Conservation (phyloP, 1,140 invertebrate genomes). For the Pachypeltis micranthus region DNA sequence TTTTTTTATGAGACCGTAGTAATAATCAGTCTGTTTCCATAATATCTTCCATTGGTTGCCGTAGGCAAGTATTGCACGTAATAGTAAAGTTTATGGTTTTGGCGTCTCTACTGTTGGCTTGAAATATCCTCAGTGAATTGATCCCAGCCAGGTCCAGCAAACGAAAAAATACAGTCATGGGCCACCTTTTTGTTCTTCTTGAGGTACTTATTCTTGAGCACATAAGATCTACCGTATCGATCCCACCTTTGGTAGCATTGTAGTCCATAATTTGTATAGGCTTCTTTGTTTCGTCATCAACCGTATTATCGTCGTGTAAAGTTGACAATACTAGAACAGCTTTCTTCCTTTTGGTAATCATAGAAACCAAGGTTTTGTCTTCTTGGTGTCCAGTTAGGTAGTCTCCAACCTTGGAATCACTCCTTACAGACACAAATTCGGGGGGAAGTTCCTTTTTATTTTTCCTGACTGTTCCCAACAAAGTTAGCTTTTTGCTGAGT, state of each 20-base stretch:
- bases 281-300: slow-evolving; percentile 23
- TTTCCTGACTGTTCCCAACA: slow-evolving; percentile 22
- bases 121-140: not conserved
- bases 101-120: too few species aligned
- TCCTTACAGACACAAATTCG: slow-evolving; percentile 20
- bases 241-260: slow-evolving; percentile 30
- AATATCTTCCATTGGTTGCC: too few species aligned
- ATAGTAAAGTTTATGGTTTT: too few species aligned
- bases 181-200: slow-evolving; percentile 16
- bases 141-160: slow-evolving; percentile 4
- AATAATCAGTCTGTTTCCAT: too few species aligned
- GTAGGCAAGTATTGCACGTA: too few species aligned
- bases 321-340: slow-evolving; percentile 29
- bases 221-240: slow-evolving; percentile 30
- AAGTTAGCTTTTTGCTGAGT: slow-evolving; percentile 27
- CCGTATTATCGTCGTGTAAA: slow-evolving; percentile 28
- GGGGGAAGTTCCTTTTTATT: slow-evolving; percentile 23
- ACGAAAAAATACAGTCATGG: slow-evolving; percentile 9
- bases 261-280: slow-evolving; percentile 28
- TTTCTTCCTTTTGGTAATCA: slow-evolving; percentile 26
- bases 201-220: not conserved
- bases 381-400: slow-evolving; percentile 24
- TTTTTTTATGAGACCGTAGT: too few species aligned
- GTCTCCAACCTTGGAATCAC: slow-evolving; percentile 17
- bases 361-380: slow-evolving; percentile 22